These are phyloP conservation scores for Oceanites oceanicus DNA, from an alignment of 2,113 vertebrate genomes.

Conservation along the genomic window DNA sequence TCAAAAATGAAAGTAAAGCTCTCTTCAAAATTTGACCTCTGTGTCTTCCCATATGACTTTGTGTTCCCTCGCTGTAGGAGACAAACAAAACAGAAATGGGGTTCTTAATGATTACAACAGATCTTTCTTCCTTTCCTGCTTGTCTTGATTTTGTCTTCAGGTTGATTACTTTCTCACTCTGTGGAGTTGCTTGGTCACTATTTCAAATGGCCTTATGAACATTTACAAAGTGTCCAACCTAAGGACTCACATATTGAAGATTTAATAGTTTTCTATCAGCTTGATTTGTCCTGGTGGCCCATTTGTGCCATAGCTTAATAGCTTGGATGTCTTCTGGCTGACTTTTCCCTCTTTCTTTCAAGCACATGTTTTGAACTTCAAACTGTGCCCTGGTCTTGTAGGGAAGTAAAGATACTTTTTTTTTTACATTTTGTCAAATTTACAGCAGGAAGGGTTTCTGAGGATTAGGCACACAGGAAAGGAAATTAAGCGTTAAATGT, in stretches of 20 bases:
- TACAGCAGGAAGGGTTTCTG: neutral
- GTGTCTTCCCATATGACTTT: neutral
- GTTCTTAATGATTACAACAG: neutral
- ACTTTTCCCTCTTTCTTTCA: neutral
- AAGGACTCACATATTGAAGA: neutral
- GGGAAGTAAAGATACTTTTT: neutral
- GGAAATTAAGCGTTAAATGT: neutral
- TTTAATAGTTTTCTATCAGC: neutral
- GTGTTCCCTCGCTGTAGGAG: neutral
- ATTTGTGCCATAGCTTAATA: neutral
- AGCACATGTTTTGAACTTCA: neutral
- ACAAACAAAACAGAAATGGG: neutral
- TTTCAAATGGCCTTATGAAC: neutral
- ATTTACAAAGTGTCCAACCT: neutral
- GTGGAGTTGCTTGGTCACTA: neutral
- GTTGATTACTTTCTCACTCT: neutral
- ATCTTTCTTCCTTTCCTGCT: neutral
- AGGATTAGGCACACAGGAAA: neutral
- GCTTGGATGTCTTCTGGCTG: neutral
- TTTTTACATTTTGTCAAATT: neutral
- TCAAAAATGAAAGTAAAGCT: neutral
- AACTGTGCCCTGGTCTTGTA: neutral
- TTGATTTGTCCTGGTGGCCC: neutral
- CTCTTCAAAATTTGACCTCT: neutral
- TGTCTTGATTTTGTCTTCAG: conserved; percentile 4